Base-by-base conservation (phyloP, 2,888 invertebrate species). In the Gortyna flavago region DNA sequence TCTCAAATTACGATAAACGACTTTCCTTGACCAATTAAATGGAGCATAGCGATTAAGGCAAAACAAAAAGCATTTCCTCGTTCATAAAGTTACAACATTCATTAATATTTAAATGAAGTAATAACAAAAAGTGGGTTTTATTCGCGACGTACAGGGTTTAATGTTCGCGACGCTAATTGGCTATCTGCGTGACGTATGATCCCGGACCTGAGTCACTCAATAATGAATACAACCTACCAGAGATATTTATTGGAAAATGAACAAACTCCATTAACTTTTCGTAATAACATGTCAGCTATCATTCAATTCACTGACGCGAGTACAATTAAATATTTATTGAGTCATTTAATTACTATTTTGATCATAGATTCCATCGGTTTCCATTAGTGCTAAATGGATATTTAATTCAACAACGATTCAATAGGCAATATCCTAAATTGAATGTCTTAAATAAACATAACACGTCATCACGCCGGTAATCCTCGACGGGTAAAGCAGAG, bases 111-210 rank as follows among this genome's bases (percentile, higher is more conserved):
- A 75, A 83, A 83, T 68, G 44, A 75, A 75, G 72, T 72, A 68
- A 85, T 79, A 72, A 83, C 67, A 86, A 75, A 81, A 85, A 75
- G 48, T 72, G 64, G 38, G 13, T 75, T 83, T 85, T 72, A 76
- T 83, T 72, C 66, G 68, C 61, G 64, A 74, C 62, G n/a, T 67
- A 66, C 70, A 67, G 41, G 79, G 73, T 79, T 35, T 77, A 85
- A 89, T 86, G 84, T 81, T 83, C 84, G 69, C 82, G 84, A 90
- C 86, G 75, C 84, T 91, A 92, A 92, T 92, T 92, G 90, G 84
- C 84, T 83, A 83, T 81, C 84, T 67, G 81, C 73, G 73, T 89
- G 90, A 91, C 89, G 79, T 89, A 87, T 85, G 84, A 67, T 72
- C 69, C 84, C 78, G 80, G 77, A 84, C 71, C 81, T 89, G 90